Evolutionary conservation across 2,113 vertebrate species (phyloP), one percentile per base, ranked within the genome.

Genomic region (Menura novaehollandiae): DNA sequence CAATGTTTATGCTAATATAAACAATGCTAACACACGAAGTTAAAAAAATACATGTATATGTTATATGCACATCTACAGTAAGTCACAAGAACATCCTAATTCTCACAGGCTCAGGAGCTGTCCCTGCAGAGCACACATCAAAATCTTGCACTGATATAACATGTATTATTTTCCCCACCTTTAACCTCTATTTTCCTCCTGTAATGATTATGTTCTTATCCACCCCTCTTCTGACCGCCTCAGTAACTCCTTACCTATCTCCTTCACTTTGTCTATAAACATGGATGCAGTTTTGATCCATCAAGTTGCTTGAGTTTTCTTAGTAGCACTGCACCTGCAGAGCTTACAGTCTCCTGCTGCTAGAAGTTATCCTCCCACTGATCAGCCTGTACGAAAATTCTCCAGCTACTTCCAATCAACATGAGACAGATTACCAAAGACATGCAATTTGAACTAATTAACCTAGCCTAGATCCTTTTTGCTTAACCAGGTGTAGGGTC

Each of bases 401-500:
- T 89, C 73, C 51, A 59, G 79, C 95, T 96, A 95, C 88, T 88
- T 94, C 63, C 75, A 88, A 41, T 86, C 80, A 89, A 71, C 91
- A 93, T 11, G 37, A 92, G 75, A 74, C 59, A 63, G 68, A 75
- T 89, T 95, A 92, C 59, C 63, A 84, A 92, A 92, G 76, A 27
- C 46, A 32, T 58, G 43, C 11, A 77, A 88, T 91, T 95, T 83
- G 49, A 96, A 84, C 59, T 92, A 81, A 89, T 91, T 95, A 96
- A 96, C 94, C 93, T 66, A 87, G 43, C 56, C 68, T 75, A 67
- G 68, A 72, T 56, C 73, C 52, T 81, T 93, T 71, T 28, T 75
- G 86, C 60, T 78, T 84, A 81, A 58, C 76, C 94, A 95, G 91
- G 44, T 96, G 89, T 84, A 47, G 69, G 76, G 83, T 97, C 94